A percentile compares a stretch with the other conserved stretches of the same genome.
phyloP scores from a whole-genome alignment of 2,113 vertebrate species.

The Zapus hudsonius region DNA sequence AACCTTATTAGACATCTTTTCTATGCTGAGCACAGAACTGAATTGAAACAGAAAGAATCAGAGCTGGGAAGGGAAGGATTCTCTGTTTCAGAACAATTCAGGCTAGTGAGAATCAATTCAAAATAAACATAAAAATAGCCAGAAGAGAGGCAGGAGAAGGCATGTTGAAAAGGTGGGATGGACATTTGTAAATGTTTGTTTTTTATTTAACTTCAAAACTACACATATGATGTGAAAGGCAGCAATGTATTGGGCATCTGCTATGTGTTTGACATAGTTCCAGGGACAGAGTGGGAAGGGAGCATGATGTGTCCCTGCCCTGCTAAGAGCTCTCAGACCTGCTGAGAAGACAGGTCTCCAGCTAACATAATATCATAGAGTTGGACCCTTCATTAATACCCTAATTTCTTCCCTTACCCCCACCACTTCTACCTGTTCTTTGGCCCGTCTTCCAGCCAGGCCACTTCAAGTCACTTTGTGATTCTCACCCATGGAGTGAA shows the following conservation, averaged over 20 bases:
- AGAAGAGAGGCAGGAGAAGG: not conserved
- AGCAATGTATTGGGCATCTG: not conserved
- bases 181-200: not conserved
- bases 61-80: not conserved
- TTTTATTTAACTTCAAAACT: not conserved
- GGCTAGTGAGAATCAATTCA: too few species aligned
- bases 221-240: too few species aligned
- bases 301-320: not conserved
- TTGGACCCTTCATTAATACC: not conserved
- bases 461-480: not conserved
- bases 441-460: not conserved
- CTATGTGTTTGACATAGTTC: not conserved
- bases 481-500: not conserved
- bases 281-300: fast-evolving
- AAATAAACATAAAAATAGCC: not conserved
- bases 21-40: not conserved
- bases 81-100: not conserved
- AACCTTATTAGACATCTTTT: not conserved
- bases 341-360: not conserved
- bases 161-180: not conserved
- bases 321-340: not conserved
- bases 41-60: not conserved
- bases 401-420: not conserved
- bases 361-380: not conserved
- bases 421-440: not conserved